A percentile compares a stretch with the other conserved stretches of the same genome.
Evolutionary conservation across 2,888 invertebrate genomes (phyloP).

Genomic region (Drosophila austrosaltans): DNA sequence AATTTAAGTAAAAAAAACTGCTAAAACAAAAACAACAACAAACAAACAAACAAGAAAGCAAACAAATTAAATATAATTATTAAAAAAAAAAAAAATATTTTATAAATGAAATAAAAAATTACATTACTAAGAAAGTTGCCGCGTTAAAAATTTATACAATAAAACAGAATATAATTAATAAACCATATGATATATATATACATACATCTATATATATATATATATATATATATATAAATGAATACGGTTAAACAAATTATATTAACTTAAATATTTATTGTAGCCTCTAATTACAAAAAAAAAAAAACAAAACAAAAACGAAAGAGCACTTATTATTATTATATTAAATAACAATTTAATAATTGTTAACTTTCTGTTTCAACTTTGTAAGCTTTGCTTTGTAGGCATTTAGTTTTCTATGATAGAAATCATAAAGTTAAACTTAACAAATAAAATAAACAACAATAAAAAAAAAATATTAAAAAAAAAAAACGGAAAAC

Average conservation of each 20-base stretch:
- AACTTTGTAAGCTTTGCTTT: slow-evolving; percentile 69
- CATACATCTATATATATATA: slow-evolving; percentile 41
- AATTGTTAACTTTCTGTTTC: slow-evolving; percentile 64
- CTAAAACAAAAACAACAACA: slow-evolving; percentile 42
- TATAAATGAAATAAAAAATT: slow-evolving; percentile 18
- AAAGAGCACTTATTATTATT: slow-evolving; percentile 43
- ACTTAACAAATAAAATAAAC: background rate
- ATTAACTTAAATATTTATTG: slow-evolving; percentile 67
- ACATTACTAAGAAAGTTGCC: slow-evolving; percentile 47
- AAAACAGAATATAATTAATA: slow-evolving; percentile 39
- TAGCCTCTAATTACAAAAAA: slow-evolving; percentile 58
- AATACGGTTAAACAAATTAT: slow-evolving; percentile 10
- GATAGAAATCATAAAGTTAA: slow-evolving; percentile 50
- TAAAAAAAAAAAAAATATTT: slow-evolving; percentile 21
- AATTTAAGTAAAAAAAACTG: slow-evolving; percentile 32
- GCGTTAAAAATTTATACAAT: slow-evolving; percentile 67
- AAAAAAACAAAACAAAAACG: slow-evolving; percentile 6
- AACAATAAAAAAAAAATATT: slow-evolving; percentile 2
- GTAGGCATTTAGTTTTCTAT: slow-evolving; percentile 70
- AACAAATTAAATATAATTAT: slow-evolving; percentile 50
- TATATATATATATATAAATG: slow-evolving; percentile 44
- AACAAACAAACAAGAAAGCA: slow-evolving; percentile 46
- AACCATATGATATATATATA: slow-evolving; percentile 43
- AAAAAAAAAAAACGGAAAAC: slow-evolving; percentile 16
- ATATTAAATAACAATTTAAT: slow-evolving; percentile 20